Conservation (phyloP, 2,888 invertebrate genomes). For the Agrotis exclamationis region DNA sequence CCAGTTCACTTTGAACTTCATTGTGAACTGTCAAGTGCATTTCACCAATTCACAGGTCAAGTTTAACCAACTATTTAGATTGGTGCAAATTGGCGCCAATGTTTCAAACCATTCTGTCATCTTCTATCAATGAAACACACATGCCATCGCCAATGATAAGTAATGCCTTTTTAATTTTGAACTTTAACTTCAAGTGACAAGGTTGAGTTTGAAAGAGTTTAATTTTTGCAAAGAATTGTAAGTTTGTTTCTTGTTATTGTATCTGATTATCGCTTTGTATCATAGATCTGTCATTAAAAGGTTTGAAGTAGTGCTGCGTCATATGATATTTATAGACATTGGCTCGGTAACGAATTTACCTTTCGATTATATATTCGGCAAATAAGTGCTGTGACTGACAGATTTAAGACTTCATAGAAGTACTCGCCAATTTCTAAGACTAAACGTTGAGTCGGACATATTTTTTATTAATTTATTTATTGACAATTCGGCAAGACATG, state of each 20-base stretch:
- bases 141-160: constrained; percentile 21
- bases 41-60: constrained; percentile 75
- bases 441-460: constrained; percentile 12
- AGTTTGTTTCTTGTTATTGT: constrained; percentile 49
- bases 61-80: constrained; percentile 78
- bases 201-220: constrained; percentile 33
- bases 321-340: constrained; percentile 48
- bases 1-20: constrained; percentile 49
- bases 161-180: constrained; percentile 17
- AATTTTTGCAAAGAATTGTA: constrained; percentile 8
- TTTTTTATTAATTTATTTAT: constrained; percentile 23
- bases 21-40: constrained; percentile 63
- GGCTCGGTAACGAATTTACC: constrained; percentile 36
- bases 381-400: constrained; percentile 48
- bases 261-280: constrained; percentile 56
- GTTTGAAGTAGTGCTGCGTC: constrained; percentile 42
- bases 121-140: constrained; percentile 63
- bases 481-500: not conserved
- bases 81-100: constrained; percentile 80
- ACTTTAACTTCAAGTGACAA: constrained; percentile 30
- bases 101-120: constrained; percentile 63
- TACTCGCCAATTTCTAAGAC: constrained; percentile 10
- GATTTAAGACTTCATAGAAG: constrained; percentile 49
- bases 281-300: constrained; percentile 56
- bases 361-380: constrained; percentile 38